phyloP scores from a whole-genome alignment of 2,888 invertebrate species.

The Nematopogon swammerdamellus region DNA sequence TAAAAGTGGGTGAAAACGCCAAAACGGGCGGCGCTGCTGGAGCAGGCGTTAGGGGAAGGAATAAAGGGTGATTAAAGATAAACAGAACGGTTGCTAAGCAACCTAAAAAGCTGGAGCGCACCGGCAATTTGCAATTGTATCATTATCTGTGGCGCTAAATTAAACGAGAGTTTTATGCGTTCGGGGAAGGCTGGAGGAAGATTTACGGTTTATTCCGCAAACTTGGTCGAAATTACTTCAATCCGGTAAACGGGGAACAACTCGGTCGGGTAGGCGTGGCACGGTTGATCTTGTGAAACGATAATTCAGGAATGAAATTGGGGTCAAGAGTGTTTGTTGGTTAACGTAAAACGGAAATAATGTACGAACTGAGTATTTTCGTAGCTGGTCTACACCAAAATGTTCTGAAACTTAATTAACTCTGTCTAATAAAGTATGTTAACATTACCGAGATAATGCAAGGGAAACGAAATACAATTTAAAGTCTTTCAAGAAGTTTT shows the following conservation, averaged over 20 bases:
- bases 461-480: no score
- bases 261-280: no score
- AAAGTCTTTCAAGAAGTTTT: no score
- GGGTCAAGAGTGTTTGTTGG: no score
- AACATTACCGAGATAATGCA: no score
- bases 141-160: slow-evolving; percentile 36
- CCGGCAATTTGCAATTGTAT: slow-evolving; percentile 45
- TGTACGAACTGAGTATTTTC: no score
- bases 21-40: slow-evolving; percentile 12
- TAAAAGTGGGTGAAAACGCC: slow-evolving; percentile 1
- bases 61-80: slow-evolving; percentile 51
- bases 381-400: no score
- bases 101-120: slow-evolving; percentile 25
- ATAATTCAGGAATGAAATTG: no score
- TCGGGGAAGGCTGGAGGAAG: slow-evolving; percentile 18
- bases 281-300: no score
- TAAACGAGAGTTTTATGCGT: slow-evolving; percentile 31
- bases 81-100: slow-evolving; percentile 31
- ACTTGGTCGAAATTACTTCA: neutral
- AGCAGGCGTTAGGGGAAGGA: slow-evolving; percentile 32
- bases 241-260: neutral
- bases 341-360: no score
- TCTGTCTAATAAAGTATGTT: no score
- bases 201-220: slow-evolving; percentile 19
- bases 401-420: no score